A percentile compares a stretch with the other conserved stretches of the same genome.
Conservation (phyloP, 1,140 invertebrate species). For the Phthorimaea operculella region DNA sequence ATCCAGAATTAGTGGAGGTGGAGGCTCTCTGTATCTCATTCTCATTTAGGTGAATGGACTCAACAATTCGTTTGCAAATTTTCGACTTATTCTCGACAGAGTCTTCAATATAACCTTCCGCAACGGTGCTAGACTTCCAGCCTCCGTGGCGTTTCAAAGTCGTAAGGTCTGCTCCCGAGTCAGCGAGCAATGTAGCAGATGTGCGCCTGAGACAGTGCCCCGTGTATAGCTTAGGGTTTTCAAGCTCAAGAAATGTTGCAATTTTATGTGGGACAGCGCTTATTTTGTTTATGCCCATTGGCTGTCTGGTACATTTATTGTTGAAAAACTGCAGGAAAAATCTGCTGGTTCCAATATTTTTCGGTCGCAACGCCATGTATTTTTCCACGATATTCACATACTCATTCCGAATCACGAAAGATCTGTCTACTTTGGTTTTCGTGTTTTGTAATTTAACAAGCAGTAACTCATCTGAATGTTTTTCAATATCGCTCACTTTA, state of each 20-base stretch:
- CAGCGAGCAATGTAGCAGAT: constrained; percentile 30
- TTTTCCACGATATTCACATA: too few relatives aligned
- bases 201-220: constrained; percentile 33
- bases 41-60: too few relatives aligned
- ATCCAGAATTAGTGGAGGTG: too few relatives aligned
- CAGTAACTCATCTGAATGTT: constrained; percentile 14
- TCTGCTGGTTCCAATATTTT: constrained; percentile 7
- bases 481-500: constrained; percentile 22
- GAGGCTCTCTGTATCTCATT: too few relatives aligned
- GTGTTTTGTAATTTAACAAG: constrained; percentile 22
- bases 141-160: constrained; percentile 23
- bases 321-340: constrained; percentile 33
- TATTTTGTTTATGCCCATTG: constrained; percentile 32
- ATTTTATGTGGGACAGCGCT: constrained; percentile 28
- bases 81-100: too few relatives aligned
- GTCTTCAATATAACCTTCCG: too few relatives aligned
- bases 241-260: constrained; percentile 28
- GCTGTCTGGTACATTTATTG: constrained; percentile 30
- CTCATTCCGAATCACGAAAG: too few relatives aligned
- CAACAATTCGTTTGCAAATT: too few relatives aligned
- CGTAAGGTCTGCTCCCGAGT: constrained; percentile 26
- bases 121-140: constrained; percentile 16
- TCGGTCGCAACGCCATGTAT: constrained; percentile 3
- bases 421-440: too few relatives aligned
- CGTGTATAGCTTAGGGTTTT: constrained; percentile 30